A percentile compares a stretch with the other conserved stretches of the same genome.
These are phyloP conservation scores for Leptodirus hochenwartii DNA, from an alignment of 2,888 invertebrate species.

Conservation along the genomic window DNA sequence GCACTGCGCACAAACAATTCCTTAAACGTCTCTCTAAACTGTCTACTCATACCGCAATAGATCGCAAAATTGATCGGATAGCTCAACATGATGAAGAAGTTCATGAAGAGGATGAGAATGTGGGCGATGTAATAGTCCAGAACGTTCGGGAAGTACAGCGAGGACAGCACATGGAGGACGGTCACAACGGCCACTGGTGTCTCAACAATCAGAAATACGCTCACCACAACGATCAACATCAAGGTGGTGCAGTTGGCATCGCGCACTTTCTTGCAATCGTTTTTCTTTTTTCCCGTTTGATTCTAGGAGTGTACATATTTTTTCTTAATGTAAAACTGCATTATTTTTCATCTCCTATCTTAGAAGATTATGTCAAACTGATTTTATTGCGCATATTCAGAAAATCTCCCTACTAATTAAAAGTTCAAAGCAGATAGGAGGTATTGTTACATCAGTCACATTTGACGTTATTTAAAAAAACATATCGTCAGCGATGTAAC, in stretches of 20 bases:
- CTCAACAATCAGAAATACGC: constrained; percentile 66
- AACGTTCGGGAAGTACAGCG: constrained; percentile 44
- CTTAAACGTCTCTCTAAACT: constrained; percentile 86
- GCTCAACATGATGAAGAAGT: constrained; percentile 79
- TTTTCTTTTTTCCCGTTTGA: too few relatives aligned
- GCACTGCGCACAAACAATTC: constrained; percentile 50
- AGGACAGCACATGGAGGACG: constrained; percentile 64
- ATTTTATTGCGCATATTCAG: too few relatives aligned
- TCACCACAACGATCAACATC: constrained; percentile 75
- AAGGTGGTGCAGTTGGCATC: constrained; percentile 73
- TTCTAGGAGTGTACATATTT: too few relatives aligned
- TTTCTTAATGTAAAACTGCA: constrained; percentile 60
- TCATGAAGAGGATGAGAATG: constrained; percentile 61
- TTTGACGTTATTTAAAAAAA: too few relatives aligned
- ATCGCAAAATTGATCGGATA: constrained; percentile 91
- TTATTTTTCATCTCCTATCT: too few relatives aligned
- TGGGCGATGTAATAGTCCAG: constrained; percentile 63
- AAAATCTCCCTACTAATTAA: too few relatives aligned
- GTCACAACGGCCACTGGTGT: constrained; percentile 73
- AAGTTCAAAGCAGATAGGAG: too few relatives aligned
- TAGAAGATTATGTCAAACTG: too few relatives aligned
- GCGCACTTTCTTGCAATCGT: constrained; percentile 58
- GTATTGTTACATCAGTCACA: too few relatives aligned
- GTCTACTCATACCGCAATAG: constrained; percentile 90
- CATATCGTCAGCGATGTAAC: too few relatives aligned